Percentiles rank a stretch among this genome's conserved stretches.
phyloP scores from a whole-genome alignment of 2,113 vertebrate genomes.

The Gadus macrocephalus region DNA sequence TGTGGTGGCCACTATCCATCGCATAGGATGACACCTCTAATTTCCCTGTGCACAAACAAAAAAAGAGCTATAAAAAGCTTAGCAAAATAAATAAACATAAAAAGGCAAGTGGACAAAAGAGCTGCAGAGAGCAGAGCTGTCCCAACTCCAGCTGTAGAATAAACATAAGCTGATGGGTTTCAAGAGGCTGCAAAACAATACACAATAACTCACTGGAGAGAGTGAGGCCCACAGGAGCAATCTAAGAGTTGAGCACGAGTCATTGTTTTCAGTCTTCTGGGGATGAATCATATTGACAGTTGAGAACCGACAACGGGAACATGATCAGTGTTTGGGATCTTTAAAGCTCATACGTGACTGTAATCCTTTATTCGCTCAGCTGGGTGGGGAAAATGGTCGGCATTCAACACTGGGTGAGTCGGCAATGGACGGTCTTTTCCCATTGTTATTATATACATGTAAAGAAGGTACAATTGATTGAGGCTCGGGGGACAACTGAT shows the following conservation, averaged over 20 bases:
- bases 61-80: no score
- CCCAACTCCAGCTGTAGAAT: neutral
- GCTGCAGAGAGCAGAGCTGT: neutral
- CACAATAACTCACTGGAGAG: slow-evolving; percentile 17
- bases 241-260: slow-evolving; percentile 9
- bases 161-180: slow-evolving; percentile 20
- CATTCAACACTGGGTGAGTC: neutral
- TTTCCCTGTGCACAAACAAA: no score
- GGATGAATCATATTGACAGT: slow-evolving; percentile 24
- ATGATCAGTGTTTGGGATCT: slow-evolving; percentile 1
- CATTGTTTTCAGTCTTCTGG: slow-evolving; percentile 12
- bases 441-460: neutral
- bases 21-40: no score
- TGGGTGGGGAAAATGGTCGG: no score
- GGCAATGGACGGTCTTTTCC: neutral
- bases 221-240: slow-evolving; percentile 3
- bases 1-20: no score
- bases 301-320: slow-evolving; percentile 30
- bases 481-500: slow-evolving; percentile 27
- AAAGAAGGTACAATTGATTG: neutral
- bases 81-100: neutral
- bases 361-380: neutral
- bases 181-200: slow-evolving; percentile 16
- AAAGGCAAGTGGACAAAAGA: neutral
- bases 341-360: slow-evolving; percentile 17